These are phyloP conservation scores for Trochalopteron elliotii DNA, from an alignment of 2,113 vertebrate species.

Conservation along the genomic window DNA sequence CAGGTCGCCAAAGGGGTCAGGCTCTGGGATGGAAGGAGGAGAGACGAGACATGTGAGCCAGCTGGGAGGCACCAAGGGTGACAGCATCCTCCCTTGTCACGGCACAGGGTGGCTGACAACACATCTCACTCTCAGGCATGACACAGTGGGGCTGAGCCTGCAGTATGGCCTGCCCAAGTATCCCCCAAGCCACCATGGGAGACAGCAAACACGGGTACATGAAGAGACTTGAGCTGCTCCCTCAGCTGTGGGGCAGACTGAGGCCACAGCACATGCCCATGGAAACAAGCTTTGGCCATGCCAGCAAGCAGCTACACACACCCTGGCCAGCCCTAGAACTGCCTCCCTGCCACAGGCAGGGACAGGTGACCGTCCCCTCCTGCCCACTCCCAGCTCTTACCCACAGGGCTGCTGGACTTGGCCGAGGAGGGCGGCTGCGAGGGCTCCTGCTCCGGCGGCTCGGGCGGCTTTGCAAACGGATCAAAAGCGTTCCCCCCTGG, in stretches of 20 bases:
- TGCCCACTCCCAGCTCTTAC: slow-evolving; percentile 69
- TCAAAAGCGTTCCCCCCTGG: slow-evolving; percentile 73
- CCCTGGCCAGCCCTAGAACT: not conserved
- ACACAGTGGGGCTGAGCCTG: not conserved
- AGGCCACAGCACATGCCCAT: fast-evolving
- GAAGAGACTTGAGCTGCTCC: not conserved
- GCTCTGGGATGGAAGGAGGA: slow-evolving; percentile 70
- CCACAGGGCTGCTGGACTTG: slow-evolving; percentile 80
- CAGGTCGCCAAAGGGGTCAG: slow-evolving; percentile 85
- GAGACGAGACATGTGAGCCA: not conserved
- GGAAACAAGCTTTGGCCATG: not conserved
- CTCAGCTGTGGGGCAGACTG: not conserved
- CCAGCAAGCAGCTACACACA: not conserved
- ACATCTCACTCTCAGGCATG: not conserved
- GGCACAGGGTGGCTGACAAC: fast-evolving
- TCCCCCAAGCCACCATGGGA: fast-evolving
- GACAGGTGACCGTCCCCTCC: not conserved
- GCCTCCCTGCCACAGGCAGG: not conserved
- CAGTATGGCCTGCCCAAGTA: fast-evolving
- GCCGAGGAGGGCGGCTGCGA: slow-evolving; percentile 21
- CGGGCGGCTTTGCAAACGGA: slow-evolving; percentile 76
- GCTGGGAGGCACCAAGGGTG: not conserved
- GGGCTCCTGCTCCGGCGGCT: slow-evolving; percentile 55
- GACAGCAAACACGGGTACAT: fast-evolving
- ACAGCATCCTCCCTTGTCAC: not conserved